phyloP scores from a whole-genome alignment of 2,888 invertebrate genomes.

The Euproctis similis region DNA sequence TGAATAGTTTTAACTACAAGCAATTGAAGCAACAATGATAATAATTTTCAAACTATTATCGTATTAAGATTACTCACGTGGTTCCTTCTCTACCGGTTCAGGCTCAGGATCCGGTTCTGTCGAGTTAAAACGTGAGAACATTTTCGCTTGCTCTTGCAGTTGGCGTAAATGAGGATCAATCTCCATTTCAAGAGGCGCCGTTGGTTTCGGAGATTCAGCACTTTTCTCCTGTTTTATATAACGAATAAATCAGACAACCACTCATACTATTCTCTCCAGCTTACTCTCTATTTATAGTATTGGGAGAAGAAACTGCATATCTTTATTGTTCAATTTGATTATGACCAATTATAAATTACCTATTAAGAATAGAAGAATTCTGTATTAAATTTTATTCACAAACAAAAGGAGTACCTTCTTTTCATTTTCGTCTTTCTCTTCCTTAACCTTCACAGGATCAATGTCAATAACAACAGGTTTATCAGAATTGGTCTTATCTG shows the following conservation, averaged over 20 bases:
- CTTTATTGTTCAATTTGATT: too few relatives aligned
- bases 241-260: too few relatives aligned
- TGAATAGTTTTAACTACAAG: too few relatives aligned
- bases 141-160: constrained; percentile 72
- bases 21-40: too few relatives aligned
- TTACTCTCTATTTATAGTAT: too few relatives aligned
- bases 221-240: constrained; percentile 36
- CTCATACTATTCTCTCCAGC: too few relatives aligned
- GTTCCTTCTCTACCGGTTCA: constrained; percentile 45
- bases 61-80: constrained; percentile 64
- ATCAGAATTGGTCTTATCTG: constrained; percentile 48
- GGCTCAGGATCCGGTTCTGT: constrained; percentile 47
- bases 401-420: constrained; percentile 35
- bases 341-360: too few relatives aligned
- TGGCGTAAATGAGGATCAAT: constrained; percentile 69
- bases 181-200: constrained; percentile 66
- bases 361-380: too few relatives aligned
- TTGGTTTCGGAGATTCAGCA: constrained; percentile 53
- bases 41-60: too few relatives aligned
- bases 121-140: constrained; percentile 66
- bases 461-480: constrained; percentile 65
- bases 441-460: constrained; percentile 61
- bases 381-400: too few relatives aligned
- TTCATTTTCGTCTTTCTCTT: constrained; percentile 53
- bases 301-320: too few relatives aligned